phyloP scores from a whole-genome alignment of 2,888 invertebrate genomes.

The Psococerastis gibbosa region DNA sequence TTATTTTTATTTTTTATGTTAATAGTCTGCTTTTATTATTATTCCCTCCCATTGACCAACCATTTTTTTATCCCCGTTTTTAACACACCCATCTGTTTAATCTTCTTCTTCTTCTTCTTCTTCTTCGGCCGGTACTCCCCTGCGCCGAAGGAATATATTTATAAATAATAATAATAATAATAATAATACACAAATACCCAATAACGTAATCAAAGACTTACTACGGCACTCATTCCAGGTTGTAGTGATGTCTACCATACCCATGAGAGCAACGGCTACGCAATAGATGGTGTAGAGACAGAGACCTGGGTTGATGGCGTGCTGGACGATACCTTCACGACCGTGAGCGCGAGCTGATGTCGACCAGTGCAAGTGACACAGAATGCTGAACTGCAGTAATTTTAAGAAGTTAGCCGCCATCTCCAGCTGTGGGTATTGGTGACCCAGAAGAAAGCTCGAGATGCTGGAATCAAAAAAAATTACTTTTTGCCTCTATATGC shows the following conservation, averaged over 20 bases:
- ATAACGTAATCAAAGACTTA: no score
- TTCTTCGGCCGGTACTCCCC: no score
- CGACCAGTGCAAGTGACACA: constrained; percentile 33
- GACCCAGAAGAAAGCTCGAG: constrained; percentile 27
- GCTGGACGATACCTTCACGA: constrained; percentile 25
- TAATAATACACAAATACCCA: neutral
- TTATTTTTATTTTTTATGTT: no score
- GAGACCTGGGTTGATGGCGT: constrained; percentile 28
- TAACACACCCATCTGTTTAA: no score
- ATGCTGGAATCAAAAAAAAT: constrained; percentile 23
- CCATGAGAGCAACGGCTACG: constrained; percentile 28
- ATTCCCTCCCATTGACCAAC: no score
- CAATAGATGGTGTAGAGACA: constrained; percentile 27
- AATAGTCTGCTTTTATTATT: no score
- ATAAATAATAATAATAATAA: no score
- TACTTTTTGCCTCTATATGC: neutral
- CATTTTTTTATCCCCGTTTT: no score
- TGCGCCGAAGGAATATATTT: no score
- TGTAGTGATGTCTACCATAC: constrained; percentile 27
- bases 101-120: no score
- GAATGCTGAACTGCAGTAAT: constrained; percentile 28
- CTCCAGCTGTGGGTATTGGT: constrained; percentile 27
- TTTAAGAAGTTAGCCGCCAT: constrained; percentile 29
- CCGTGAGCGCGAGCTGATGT: constrained; percentile 28
- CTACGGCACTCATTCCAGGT: constrained; percentile 31